These are phyloP conservation scores for Cryptomyrus ogoouensis DNA, from an alignment of 2,113 vertebrate species.

Conservation along the genomic window DNA sequence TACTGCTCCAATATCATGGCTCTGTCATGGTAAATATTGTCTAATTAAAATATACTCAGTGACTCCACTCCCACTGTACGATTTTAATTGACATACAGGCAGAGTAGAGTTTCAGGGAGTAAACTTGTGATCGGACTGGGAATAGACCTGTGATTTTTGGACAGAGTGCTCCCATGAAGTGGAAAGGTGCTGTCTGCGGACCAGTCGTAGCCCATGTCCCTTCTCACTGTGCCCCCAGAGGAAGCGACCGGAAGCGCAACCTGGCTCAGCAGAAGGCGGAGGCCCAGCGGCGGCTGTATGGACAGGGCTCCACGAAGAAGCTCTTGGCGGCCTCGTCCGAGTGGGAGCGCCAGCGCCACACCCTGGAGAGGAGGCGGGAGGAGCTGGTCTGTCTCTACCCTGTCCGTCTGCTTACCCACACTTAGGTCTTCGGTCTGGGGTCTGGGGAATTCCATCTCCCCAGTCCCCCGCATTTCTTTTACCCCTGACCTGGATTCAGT, in stretches of 20 bases:
- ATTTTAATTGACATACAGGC: neutral
- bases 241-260: constrained; percentile 92
- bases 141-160: neutral
- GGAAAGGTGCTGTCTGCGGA: neutral
- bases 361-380: constrained; percentile 82
- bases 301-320: constrained; percentile 81
- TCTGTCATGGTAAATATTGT: neutral
- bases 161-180: neutral
- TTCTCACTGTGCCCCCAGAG: constrained; percentile 54
- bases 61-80: neutral
- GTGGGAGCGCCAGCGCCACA: constrained; percentile 88
- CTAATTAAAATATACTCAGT: neutral
- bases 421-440: neutral
- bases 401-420: neutral
- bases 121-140: neutral
- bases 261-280: constrained; percentile 95
- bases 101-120: neutral
- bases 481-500: constrained; percentile 31
- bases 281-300: constrained; percentile 87
- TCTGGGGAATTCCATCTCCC: neutral
- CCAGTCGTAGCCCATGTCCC: too few species aligned
- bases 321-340: constrained; percentile 82
- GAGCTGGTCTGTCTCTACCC: constrained; percentile 69
- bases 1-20: neutral
- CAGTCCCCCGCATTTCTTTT: neutral